These are phyloP conservation scores for Parazoanthus darwini DNA, from an alignment of 92 coral and sea anemone species.

Conservation along the genomic window DNA sequence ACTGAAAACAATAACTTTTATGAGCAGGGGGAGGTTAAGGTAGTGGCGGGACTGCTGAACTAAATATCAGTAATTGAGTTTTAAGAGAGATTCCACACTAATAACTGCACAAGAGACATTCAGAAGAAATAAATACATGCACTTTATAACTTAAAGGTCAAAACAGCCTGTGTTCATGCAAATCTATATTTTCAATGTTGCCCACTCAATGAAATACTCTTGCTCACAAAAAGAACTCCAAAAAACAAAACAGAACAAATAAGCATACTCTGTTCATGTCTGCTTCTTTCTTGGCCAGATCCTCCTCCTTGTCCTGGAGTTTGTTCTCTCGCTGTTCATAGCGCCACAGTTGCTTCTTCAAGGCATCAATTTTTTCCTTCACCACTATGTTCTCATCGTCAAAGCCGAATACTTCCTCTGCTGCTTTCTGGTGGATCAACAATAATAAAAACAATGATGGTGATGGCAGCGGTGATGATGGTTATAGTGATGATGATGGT, in stretches of 20 bases:
- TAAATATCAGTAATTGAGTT: too few relatives aligned
- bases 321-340: slow-evolving; percentile 18
- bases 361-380: slow-evolving; percentile 31
- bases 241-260: background rate
- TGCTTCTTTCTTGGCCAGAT: slow-evolving; percentile 34
- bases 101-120: too few relatives aligned
- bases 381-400: slow-evolving; percentile 28
- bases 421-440: slow-evolving; percentile 18
- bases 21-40: too few relatives aligned
- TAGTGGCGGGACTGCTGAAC: too few relatives aligned
- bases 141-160: too few relatives aligned
- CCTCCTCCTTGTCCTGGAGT: slow-evolving; percentile 35
- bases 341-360: slow-evolving; percentile 26
- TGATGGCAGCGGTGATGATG: background rate
- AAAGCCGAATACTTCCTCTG: slow-evolving; percentile 31
- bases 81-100: too few relatives aligned
- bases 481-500: background rate
- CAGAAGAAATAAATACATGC: too few relatives aligned
- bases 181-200: too few relatives aligned
- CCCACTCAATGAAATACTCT: background rate
- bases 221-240: background rate
- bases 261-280: slow-evolving; percentile 1
- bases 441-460: background rate
- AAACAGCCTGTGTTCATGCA: too few relatives aligned
- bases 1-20: too few relatives aligned